phyloP scores from a whole-genome alignment of 2,113 vertebrate species.

The Euleptes europaea region DNA sequence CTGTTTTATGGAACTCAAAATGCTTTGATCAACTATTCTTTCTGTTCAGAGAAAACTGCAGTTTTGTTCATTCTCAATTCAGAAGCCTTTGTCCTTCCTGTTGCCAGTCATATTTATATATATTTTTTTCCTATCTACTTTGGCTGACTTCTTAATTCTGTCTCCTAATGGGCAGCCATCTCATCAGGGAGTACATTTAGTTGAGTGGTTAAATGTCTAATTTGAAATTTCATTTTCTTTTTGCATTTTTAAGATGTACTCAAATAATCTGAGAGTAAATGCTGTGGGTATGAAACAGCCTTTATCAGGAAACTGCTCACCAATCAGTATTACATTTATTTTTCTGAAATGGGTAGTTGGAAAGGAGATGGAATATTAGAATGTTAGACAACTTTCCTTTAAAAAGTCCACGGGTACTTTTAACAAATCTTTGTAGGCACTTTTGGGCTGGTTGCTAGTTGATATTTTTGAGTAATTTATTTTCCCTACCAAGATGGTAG shows the following conservation, averaged over 20 bases:
- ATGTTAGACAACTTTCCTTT: background rate
- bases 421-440: background rate
- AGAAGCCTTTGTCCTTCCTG: slow-evolving; percentile 12
- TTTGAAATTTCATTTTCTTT: slow-evolving; percentile 65
- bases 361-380: slow-evolving; percentile 39
- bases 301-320: slow-evolving; percentile 46
- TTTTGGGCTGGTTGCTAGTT: no score
- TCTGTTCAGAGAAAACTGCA: background rate
- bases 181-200: slow-evolving; percentile 66
- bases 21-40: background rate
- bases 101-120: slow-evolving; percentile 11
- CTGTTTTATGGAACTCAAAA: background rate
- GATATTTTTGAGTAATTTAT: no score
- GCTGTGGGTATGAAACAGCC: slow-evolving; percentile 25
- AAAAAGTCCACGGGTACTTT: background rate
- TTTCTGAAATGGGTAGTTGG: slow-evolving; percentile 48
- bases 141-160: slow-evolving; percentile 59
- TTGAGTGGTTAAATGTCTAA: slow-evolving; percentile 54
- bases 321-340: slow-evolving; percentile 47
- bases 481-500: no score
- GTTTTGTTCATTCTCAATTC: background rate
- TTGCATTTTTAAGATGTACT: slow-evolving; percentile 53
- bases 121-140: slow-evolving; percentile 35
- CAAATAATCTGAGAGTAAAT: slow-evolving; percentile 54
- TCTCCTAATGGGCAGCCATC: slow-evolving; percentile 49